Percentiles rank a stretch among this genome's conserved stretches.
Conservation (phyloP, 2,797 vertebrate genomes). For the Labeo calbasu region DNA sequence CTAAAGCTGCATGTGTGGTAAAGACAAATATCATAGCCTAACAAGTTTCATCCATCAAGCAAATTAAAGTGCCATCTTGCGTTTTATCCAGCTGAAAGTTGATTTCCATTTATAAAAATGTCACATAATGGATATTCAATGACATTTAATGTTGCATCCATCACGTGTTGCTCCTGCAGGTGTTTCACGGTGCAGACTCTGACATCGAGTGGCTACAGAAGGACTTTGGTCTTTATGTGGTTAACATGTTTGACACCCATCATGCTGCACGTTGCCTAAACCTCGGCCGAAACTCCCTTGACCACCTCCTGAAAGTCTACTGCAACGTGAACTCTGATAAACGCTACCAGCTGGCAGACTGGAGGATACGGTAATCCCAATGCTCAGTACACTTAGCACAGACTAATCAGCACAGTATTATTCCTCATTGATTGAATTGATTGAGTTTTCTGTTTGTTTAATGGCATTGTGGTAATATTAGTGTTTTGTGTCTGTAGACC, state of each 20-base stretch:
- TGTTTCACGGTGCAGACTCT: constrained; percentile 94
- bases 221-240: constrained; percentile 93
- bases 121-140: neutral
- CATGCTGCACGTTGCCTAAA: constrained; percentile 91
- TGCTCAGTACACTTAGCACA: neutral
- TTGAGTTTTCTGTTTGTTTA: neutral
- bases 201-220: constrained; percentile 97
- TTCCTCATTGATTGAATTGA: neutral
- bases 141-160: neutral
- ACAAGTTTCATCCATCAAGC: neutral
- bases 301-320: constrained; percentile 89
- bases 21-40: neutral
- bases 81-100: neutral
- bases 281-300: constrained; percentile 89
- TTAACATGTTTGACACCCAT: constrained; percentile 96
- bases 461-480: neutral
- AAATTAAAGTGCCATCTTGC: neutral
- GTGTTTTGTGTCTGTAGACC: constrained; percentile 76
- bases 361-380: constrained; percentile 89
- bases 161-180: constrained; percentile 71
- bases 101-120: neutral
- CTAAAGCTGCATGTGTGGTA: neutral
- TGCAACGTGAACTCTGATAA: constrained; percentile 89
- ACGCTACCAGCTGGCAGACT: constrained; percentile 95
- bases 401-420: neutral